phyloP scores from a whole-genome alignment of 2,113 vertebrate species.

The Empidonax alnorum region DNA sequence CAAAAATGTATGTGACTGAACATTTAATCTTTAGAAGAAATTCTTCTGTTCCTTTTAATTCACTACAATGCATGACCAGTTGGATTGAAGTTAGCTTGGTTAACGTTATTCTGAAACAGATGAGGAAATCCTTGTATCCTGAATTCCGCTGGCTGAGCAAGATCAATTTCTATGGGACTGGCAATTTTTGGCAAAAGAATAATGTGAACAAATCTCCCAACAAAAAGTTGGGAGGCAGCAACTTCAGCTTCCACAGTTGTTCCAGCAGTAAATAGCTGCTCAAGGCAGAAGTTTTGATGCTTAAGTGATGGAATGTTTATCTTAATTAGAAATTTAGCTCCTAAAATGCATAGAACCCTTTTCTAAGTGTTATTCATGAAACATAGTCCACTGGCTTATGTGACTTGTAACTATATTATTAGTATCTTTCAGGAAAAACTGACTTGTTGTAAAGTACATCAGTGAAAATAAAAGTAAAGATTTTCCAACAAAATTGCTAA shows the following conservation, averaged over 20 bases:
- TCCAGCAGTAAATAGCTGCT: not conserved
- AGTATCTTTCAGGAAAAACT: not conserved
- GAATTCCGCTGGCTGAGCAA: not conserved
- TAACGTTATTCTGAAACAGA: not conserved
- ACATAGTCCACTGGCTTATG: not conserved
- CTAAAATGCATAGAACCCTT: not conserved
- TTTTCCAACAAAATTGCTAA: not conserved
- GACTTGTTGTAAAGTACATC: not conserved
- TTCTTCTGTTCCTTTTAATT: not conserved
- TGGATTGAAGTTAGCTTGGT: not conserved
- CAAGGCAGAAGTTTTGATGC: not conserved
- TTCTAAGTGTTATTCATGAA: not conserved
- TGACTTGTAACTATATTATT: not conserved
- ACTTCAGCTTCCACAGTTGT: not conserved
- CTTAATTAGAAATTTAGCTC: not conserved
- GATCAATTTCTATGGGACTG: not conserved
- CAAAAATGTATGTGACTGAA: accelerated
- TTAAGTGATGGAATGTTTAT: not conserved
- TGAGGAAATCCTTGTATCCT: not conserved
- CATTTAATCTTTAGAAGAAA: not conserved
- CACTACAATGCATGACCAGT: not conserved
- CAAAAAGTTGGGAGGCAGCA: not conserved
- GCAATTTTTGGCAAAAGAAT: not conserved
- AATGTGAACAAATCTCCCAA: not conserved
- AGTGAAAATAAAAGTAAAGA: not conserved